phyloP scores from a whole-genome alignment of 2,797 vertebrate genomes.

The Hipposideros larvatus region DNA sequence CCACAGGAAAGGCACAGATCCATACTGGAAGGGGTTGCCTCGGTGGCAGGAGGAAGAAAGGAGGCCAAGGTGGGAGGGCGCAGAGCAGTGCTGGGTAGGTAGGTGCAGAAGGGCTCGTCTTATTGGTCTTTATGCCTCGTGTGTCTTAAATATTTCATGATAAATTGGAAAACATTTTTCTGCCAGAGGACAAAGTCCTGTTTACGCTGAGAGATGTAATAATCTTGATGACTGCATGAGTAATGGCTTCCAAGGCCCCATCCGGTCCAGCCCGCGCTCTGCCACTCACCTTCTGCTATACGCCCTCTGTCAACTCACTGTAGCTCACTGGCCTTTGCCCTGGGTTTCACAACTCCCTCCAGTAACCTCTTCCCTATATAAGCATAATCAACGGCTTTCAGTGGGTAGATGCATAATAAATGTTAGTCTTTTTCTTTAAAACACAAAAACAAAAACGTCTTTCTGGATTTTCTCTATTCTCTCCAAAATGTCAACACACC shows the following conservation, averaged over 20 bases:
- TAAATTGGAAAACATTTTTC: slow-evolving; percentile 1
- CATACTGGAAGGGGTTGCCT: not conserved
- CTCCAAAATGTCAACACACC: not conserved
- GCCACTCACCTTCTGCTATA: not conserved
- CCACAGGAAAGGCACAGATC: not conserved
- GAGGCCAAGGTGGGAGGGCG: fast-evolving
- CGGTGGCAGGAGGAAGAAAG: not conserved
- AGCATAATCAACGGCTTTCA: not conserved
- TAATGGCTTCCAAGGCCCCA: not conserved
- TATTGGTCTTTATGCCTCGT: not conserved
- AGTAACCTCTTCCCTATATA: not conserved
- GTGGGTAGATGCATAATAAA: not conserved
- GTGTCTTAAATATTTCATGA: not conserved
- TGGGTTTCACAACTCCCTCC: not conserved
- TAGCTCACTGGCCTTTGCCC: not conserved
- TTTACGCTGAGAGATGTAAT: not conserved
- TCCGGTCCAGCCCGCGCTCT: not conserved
- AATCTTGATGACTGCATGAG: not conserved
- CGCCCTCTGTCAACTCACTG: too few species aligned
- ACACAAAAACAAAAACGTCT: not conserved
- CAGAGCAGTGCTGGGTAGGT: not conserved
- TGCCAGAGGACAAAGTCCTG: not conserved
- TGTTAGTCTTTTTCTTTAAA: not conserved
- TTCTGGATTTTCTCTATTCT: not conserved
- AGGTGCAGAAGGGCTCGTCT: not conserved